These are phyloP conservation scores for Phyllotreta striolata DNA, from an alignment of 2,888 invertebrate species.

Conservation along the genomic window DNA sequence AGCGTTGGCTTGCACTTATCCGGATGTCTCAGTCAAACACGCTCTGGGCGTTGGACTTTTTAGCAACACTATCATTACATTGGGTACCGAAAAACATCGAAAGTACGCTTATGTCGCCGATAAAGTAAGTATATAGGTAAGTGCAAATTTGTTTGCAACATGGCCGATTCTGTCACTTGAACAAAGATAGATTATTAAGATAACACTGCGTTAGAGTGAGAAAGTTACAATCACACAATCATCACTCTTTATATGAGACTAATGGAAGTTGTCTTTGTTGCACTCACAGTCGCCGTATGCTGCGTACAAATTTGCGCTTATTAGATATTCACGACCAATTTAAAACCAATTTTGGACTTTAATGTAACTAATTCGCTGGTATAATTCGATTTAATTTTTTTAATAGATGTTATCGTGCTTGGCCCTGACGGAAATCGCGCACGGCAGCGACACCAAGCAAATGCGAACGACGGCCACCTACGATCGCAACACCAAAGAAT, in stretches of 20 bases:
- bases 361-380: no score
- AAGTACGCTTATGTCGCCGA: conserved; percentile 75
- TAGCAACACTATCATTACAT: conserved; percentile 75
- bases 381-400: no score
- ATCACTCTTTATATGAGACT: no score
- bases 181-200: no score
- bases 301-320: background rate
- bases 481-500: conserved; percentile 78
- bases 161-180: no score
- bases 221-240: no score
- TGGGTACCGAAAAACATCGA: conserved; percentile 78
- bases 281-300: no score
- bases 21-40: conserved; percentile 80
- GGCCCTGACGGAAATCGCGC: conserved; percentile 91
- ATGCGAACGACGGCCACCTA: conserved; percentile 92
- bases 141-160: background rate
- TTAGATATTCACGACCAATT: conserved; percentile 29
- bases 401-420: conserved; percentile 78
- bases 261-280: no score
- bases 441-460: conserved; percentile 92
- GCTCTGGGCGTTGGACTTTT: conserved; percentile 79
- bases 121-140: conserved; percentile 63
- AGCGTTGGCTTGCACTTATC: conserved; percentile 73
- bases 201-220: no score
- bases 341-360: no score